Conservation (phyloP, 2,113 vertebrate genomes). For the Agapornis roseicollis region DNA sequence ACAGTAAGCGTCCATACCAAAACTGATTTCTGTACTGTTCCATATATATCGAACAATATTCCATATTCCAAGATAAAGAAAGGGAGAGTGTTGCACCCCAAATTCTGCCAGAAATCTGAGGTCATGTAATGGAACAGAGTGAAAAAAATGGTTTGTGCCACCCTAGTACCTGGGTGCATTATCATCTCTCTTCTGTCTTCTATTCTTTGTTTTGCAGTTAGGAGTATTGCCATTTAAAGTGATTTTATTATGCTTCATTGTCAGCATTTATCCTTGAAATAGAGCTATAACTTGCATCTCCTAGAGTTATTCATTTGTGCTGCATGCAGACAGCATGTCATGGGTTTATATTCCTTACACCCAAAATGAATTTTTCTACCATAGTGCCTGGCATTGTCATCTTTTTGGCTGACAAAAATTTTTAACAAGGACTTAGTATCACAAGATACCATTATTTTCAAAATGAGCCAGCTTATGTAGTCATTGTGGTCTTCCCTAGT, state of each 20-base stretch:
- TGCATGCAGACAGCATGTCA: neutral
- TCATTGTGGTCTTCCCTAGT: neutral
- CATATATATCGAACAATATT: neutral
- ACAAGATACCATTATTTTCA: neutral
- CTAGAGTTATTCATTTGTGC: neutral
- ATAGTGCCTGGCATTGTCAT: neutral
- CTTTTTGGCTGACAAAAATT: neutral
- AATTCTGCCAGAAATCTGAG: neutral
- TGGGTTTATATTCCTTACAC: neutral
- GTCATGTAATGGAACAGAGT: neutral
- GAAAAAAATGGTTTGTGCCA: neutral
- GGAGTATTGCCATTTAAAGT: constrained; percentile 21
- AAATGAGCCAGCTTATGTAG: neutral
- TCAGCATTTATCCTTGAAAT: constrained; percentile 37
- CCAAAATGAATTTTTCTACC: neutral
- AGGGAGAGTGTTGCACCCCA: neutral
- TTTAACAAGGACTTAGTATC: neutral
- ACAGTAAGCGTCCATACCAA: neutral
- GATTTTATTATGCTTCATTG: constrained; percentile 26
- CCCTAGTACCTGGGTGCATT: neutral
- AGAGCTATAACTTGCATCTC: neutral
- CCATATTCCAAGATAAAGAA: neutral
- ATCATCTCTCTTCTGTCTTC: constrained; percentile 23
- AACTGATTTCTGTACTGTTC: neutral
- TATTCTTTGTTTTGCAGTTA: constrained; percentile 30